phyloP scores from a whole-genome alignment of 1,140 invertebrate genomes.

The Drosophila kikkawai region DNA sequence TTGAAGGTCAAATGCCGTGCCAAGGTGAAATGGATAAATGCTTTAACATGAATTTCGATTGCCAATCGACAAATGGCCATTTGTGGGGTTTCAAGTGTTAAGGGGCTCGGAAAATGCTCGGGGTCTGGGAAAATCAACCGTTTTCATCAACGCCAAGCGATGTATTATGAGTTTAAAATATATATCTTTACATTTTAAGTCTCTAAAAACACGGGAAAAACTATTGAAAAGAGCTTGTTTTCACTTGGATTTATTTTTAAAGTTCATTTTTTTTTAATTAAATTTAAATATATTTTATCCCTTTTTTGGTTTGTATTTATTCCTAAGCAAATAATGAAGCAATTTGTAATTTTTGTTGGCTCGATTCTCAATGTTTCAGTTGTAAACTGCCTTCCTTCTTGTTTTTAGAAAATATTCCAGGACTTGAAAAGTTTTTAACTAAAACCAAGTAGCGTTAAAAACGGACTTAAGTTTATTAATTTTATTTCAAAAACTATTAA shows the following conservation, averaged over 20 bases:
- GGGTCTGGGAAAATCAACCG: not conserved
- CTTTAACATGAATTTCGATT: constrained; percentile 51
- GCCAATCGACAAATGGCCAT: constrained; percentile 50
- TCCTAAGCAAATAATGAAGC: no score
- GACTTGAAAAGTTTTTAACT: not conserved
- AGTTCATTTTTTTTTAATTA: no score
- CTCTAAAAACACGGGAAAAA: not conserved
- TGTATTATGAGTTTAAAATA: not conserved
- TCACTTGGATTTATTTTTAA: not conserved
- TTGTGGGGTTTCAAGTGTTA: constrained; percentile 21
- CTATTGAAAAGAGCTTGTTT: not conserved
- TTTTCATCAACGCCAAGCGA: not conserved
- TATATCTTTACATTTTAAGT: no score
- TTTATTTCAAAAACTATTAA: no score
- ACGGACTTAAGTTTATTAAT: no score
- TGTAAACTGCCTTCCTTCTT: no score
- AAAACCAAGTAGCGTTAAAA: no score
- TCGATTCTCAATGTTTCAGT: no score
- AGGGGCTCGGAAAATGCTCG: not conserved
- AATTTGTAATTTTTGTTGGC: no score
- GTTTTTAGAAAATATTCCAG: not conserved
- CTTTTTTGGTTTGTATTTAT: no score
- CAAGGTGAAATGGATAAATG: constrained; percentile 59
- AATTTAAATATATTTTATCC: no score
- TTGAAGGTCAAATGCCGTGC: constrained; percentile 66